Evolutionary conservation across 2,888 invertebrate species (phyloP), one percentile per base, ranked within the genome.

Genomic region (Metacarcinus magister): DNA sequence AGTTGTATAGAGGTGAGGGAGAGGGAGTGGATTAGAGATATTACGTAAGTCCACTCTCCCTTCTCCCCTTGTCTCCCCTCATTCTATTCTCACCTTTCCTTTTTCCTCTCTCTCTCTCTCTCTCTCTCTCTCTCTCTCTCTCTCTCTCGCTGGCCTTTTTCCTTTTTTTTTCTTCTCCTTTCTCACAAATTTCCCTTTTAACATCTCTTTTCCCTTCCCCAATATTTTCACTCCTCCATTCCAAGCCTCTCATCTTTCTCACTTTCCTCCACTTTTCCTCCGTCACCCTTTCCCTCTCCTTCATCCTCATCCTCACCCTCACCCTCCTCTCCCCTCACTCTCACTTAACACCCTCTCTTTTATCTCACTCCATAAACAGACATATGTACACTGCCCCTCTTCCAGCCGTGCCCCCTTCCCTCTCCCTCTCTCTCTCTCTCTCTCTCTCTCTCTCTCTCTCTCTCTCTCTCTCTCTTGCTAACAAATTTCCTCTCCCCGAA

Each of bases 91-190:
- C 82, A 28, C 8, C 32, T 16, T 82, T 32, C 75, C 16, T 16
- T 82, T 16, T 82, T 32, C 16, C 82, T 82, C 82, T 75, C 82
- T 82, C 32, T 32, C 82, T 32, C 82, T 82, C 32, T 82, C 32
- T 13, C 23, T 82, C 82, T 32, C 32, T 32, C 82, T 82, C 82
- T 82, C 82, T 82, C 82, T 82, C 82, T 82, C 82, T 82, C 82
- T 82, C 82, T 32, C 32, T 82, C 32, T 32, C 13, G 0, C 67
- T 67, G 5, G 13, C 67, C 0, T 23, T 67, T 23, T 23, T 19
- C 19, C 67, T 23, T 23, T 67, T 54, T 54, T 54, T 54, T 19
- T 54, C 54, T 19, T 19, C 54, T 19, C 54, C 54, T 19, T 19
- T 54, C 54, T 54, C 19, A 10, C 54, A 16, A 10, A 54, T 16